Percentiles rank a stretch among this genome's conserved stretches.
Conservation (phyloP, 2,888 invertebrate species). For the Neoscelio sp. region DNA sequence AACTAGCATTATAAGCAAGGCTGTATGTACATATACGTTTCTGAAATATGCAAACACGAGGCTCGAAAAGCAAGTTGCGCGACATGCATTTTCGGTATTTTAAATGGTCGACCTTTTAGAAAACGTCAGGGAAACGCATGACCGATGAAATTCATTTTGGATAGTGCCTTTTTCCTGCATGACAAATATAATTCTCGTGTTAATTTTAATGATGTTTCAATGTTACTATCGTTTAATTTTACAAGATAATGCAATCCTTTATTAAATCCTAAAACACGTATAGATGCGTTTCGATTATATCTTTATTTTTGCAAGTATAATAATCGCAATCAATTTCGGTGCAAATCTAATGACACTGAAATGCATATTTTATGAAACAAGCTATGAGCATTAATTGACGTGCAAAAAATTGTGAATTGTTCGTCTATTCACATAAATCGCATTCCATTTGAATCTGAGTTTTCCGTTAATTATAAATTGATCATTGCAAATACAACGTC, state of each 20-base stretch:
- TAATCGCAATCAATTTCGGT: too few relatives aligned
- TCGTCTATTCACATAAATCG: conserved; percentile 21
- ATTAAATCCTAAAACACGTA: too few relatives aligned
- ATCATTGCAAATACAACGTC: conserved; percentile 37
- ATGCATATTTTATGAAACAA: conserved; percentile 23
- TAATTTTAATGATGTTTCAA: too few relatives aligned
- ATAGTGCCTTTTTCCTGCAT: too few relatives aligned
- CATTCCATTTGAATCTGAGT: conserved; percentile 25
- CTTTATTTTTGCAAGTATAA: too few relatives aligned
- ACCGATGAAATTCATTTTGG: neutral
- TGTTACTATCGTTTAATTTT: too few relatives aligned
- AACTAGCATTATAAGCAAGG: conserved; percentile 33
- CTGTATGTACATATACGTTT: conserved; percentile 7
- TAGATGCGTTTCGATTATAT: too few relatives aligned
- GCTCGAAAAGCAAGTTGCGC: neutral
- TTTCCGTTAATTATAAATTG: conserved; percentile 44
- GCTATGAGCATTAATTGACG: neutral
- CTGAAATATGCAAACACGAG: conserved; percentile 13
- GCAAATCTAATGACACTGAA: too few relatives aligned
- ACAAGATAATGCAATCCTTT: too few relatives aligned
- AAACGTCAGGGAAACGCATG: neutral
- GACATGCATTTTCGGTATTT: conserved; percentile 26
- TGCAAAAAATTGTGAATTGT: conserved; percentile 5
- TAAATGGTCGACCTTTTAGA: conserved; percentile 24
- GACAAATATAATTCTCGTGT: too few relatives aligned